Conservation (phyloP, 2,113 vertebrate species). For the Heliornis fulica region DNA sequence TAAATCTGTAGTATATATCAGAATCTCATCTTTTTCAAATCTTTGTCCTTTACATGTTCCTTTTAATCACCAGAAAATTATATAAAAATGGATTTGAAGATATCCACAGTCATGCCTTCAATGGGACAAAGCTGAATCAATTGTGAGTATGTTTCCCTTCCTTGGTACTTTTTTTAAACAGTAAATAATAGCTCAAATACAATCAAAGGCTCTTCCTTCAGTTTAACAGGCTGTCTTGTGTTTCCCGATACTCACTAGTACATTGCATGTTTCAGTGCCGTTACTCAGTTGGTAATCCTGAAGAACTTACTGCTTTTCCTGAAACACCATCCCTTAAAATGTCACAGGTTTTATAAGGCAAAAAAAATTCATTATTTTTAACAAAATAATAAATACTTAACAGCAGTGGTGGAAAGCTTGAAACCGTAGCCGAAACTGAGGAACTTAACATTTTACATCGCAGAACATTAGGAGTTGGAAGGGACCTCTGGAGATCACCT, state of each 20-base stretch:
- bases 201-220: not conserved
- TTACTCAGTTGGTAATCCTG: not conserved
- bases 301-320: not conserved
- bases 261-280: not conserved
- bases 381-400: not conserved
- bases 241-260: not conserved
- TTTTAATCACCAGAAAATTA: slow-evolving; percentile 77
- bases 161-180: not conserved
- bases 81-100: slow-evolving; percentile 89
- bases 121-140: slow-evolving; percentile 85
- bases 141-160: slow-evolving; percentile 77
- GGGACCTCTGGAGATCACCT: too few species aligned
- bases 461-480: too few species aligned
- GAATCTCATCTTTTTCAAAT: not conserved
- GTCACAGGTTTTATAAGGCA: not conserved
- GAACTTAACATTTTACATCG: not conserved
- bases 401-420: not conserved
- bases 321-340: not conserved
- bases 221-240: not conserved
- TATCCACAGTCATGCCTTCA: slow-evolving; percentile 88
- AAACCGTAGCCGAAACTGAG: not conserved
- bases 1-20: not conserved
- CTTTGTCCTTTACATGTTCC: not conserved
- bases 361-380: not conserved
- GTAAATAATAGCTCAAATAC: not conserved